Evolutionary conservation across 2,113 vertebrate species (phyloP), one percentile per base, ranked within the genome.

Genomic region (Nematolebias whitei): DNA sequence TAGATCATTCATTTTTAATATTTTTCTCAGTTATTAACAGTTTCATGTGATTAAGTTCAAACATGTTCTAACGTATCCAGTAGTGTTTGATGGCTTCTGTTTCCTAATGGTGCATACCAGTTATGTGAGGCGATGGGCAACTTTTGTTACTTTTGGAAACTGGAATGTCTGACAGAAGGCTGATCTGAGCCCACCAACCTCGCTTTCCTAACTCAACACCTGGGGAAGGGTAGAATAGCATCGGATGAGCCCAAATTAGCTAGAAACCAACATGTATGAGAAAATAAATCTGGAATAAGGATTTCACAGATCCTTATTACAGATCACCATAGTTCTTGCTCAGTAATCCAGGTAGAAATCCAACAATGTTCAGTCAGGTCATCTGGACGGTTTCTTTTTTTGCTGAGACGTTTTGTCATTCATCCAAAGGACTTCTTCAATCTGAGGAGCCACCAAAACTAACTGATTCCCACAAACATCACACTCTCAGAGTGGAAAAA

Each of bases 31-130:
- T 0, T 19, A 14, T 32, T 6, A 1, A 12, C 39, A 18, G 12
- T 35, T 65, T 12, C 2, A n/a, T 5, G 3, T 19, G 24, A 53
- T 16, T 23, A 19, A 49, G 19, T 49, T 20, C 0, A 0, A 8
- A 15, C 13, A 43, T 16, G 56, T 60, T 56, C 12, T 19, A 12
- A 59, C 0, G 14, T 56, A 19, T 48, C 5, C 13, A 15, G 24
- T 13, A 1, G 12, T 9, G 14, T 63, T 20, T 51, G 44, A 23
- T 8, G 7, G 22, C 39, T 62, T 65, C 40, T 54, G 41, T 72
- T 2, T 40, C 39, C 74, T 73, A 75, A 67, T n/a, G 52, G 61
- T 45, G 59, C 85, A 84, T 87, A 39, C 82, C 91, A 56, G 79
- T 40, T 41, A 58, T 64, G 71, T 86, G 85, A 87, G 70, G 77